These are phyloP conservation scores for Dorcus parallelipipedus DNA, from an alignment of 2,888 invertebrate genomes.

Conservation along the genomic window DNA sequence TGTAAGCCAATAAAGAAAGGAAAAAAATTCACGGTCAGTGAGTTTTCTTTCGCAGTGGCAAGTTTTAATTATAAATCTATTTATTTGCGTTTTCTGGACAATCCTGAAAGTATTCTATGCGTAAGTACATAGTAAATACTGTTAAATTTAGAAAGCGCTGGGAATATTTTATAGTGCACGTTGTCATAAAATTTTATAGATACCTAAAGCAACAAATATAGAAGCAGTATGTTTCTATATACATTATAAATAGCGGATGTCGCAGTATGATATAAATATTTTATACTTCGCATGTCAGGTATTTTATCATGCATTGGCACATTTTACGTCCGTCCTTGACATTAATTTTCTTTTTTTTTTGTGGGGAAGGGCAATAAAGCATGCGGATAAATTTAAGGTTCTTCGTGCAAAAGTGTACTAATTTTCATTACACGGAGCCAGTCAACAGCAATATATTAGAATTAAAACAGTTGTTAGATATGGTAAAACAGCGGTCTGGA, in stretches of 20 bases:
- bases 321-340: slow-evolving; percentile 3
- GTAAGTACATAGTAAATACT: too few species aligned
- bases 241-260: slow-evolving; percentile 12
- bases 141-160: too few species aligned
- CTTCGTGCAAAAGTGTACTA: background rate
- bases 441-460: slow-evolving; percentile 3
- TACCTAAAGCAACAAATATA: slow-evolving; percentile 9
- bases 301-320: slow-evolving; percentile 7
- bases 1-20: too few species aligned
- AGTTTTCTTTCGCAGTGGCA: too few species aligned
- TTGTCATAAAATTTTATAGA: slow-evolving; percentile 17
- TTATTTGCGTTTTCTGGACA: too few species aligned
- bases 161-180: background rate
- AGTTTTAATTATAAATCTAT: too few species aligned
- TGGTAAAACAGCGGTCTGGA: slow-evolving; percentile 18
- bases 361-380: background rate
- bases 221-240: slow-evolving; percentile 4
- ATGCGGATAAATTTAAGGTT: background rate
- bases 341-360: slow-evolving; percentile 3
- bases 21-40: too few species aligned
- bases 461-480: slow-evolving; percentile 12
- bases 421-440: slow-evolving; percentile 8
- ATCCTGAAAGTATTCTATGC: too few species aligned
- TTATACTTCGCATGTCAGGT: slow-evolving; percentile 12
- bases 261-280: slow-evolving; percentile 14